Evolutionary conservation across 2,888 invertebrate genomes (phyloP).

Genomic region (Amphimallon solstitiale): DNA sequence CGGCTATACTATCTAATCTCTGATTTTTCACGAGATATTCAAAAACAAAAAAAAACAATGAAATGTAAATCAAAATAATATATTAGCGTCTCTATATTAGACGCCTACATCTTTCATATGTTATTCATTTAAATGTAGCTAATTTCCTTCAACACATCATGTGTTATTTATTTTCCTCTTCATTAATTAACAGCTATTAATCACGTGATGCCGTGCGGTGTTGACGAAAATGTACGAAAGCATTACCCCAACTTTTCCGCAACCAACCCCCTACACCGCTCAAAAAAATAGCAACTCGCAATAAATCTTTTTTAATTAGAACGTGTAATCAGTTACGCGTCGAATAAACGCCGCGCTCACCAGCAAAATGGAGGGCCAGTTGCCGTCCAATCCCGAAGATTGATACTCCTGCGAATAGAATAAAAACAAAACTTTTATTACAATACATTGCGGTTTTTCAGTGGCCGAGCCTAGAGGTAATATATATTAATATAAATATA

Average conservation of each 20-base stretch:
- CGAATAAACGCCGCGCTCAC: constrained; percentile 5
- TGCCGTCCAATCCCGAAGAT: constrained; percentile 9
- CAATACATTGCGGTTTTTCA: background rate
- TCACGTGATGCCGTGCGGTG: background rate
- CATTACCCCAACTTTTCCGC: background rate
- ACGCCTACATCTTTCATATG: too few species aligned
- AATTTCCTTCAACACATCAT: too few species aligned
- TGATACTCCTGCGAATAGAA: constrained; percentile 6
- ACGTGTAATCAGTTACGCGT: constrained; percentile 33
- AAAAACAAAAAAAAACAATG: too few species aligned
- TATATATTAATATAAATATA: too few species aligned
- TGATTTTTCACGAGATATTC: too few species aligned
- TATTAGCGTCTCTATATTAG: too few species aligned
- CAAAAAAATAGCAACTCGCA: constrained; percentile 12
- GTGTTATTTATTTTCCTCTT: background rate
- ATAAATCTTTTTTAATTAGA: constrained; percentile 36
- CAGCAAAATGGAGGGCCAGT: background rate
- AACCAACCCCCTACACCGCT: constrained; percentile 4
- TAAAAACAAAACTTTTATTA: constrained; percentile 14
- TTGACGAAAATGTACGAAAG: constrained; percentile 14
- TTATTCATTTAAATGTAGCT: too few species aligned
- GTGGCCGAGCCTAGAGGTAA: too few species aligned
- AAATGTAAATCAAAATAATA: too few species aligned
- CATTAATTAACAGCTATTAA: constrained; percentile 18
- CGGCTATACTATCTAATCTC: too few species aligned